Evolutionary conservation across 1,140 invertebrate species (phyloP), one percentile per base, ranked within the genome.

Genomic region (Drosophila mayri): DNA sequence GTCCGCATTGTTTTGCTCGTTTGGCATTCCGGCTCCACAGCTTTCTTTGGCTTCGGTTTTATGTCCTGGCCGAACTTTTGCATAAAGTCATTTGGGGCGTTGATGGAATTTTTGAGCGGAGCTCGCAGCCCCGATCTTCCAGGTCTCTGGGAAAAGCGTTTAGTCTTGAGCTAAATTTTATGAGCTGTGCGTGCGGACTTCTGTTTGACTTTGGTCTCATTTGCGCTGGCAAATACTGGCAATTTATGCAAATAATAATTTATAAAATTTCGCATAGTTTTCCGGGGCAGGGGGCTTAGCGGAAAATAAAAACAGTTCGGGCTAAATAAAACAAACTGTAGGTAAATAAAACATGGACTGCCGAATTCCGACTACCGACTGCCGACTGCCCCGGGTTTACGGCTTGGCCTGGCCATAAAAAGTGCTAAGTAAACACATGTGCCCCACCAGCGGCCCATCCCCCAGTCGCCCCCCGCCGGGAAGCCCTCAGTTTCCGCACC

Each of bases 381-480:
- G 66, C 44, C 43, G 43, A 64, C 63, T 67, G 71, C 49, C 50
- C 63, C 55, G 32, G 62, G 37, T 22, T 50, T 58, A 35, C 38
- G 66, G 35, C 52, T 63, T 60, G 57, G 64, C 80, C 84, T 57
- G 55, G 62, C 76, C 84, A 87, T 87, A 87, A 87, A 87, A 90
- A 90, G 85, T 90, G 85, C 85, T 90, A 90, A 90, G 85, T 90
- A 90, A 90, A 90, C 85, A 90, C 85, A 90, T 90, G 85, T 90
- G 86, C 61, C 35, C 52, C 14, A 55, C 32, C 50, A 18, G 7
- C 7, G 3, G 1, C 47, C 46, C 25, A 25, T 25, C 18, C n/a
- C 18, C 14, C 46, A 3, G 6, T 4, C 2, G 6, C 44, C 44
- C 4, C 28, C n/a, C 20, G 28, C 30, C 12, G n/a, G 37, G n/a